Evolutionary conservation across 2,797 vertebrate species (phyloP).

Genomic region (Danio aesculapii): DNA sequence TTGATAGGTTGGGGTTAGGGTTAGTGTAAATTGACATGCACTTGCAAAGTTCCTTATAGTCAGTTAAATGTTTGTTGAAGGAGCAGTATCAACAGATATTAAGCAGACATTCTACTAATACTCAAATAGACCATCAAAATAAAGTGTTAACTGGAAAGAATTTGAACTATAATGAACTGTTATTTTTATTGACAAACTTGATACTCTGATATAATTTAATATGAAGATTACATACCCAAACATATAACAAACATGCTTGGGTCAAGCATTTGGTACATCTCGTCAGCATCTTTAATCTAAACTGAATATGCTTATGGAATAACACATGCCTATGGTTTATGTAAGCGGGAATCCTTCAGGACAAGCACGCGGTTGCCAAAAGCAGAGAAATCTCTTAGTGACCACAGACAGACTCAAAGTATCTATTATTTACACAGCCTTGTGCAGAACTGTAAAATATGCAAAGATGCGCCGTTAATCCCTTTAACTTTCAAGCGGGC

Average conservation of each 20-base stretch:
- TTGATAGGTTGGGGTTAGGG: too few relatives aligned
- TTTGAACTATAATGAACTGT: too few relatives aligned
- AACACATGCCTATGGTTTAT: conserved; percentile 4
- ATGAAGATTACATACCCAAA: neutral
- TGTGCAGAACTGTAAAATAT: conserved; percentile 40
- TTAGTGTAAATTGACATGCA: too few relatives aligned
- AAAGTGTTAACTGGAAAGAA: too few relatives aligned
- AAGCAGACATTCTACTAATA: too few relatives aligned
- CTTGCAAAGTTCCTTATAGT: too few relatives aligned
- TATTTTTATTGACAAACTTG: neutral
- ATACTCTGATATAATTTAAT: neutral
- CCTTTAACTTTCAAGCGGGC: conserved; percentile 13
- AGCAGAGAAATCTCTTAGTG: conserved; percentile 37
- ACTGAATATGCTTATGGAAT: neutral
- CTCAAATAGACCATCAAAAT: too few relatives aligned
- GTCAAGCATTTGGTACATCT: neutral
- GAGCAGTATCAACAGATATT: too few relatives aligned
- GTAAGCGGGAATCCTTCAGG: conserved; percentile 16
- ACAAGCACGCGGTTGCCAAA: conserved; percentile 17
- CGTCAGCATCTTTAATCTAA: neutral
- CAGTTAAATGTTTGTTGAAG: too few relatives aligned
- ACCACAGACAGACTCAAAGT: conserved; percentile 18
- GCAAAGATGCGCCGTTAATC: conserved; percentile 30
- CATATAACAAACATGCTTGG: neutral
- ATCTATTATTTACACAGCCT: conserved; percentile 42